phyloP scores from a whole-genome alignment of 1,140 invertebrate genomes.

The Anoplophora glabripennis region DNA sequence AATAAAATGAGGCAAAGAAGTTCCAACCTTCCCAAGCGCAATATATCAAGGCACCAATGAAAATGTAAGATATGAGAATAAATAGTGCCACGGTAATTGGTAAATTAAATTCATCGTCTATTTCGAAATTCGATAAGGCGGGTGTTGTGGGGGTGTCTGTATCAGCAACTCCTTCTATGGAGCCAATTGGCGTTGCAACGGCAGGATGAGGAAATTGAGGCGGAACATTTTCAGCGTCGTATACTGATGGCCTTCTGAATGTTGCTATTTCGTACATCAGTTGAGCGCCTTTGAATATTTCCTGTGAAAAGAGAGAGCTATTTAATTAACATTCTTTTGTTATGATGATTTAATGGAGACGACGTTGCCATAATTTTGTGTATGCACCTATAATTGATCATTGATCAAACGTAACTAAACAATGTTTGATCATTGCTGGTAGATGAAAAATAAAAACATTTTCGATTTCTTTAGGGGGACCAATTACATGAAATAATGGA shows the following conservation, averaged over 20 bases:
- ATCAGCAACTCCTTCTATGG: neutral
- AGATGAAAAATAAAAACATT: too few relatives aligned
- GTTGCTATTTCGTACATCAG: constrained; percentile 74
- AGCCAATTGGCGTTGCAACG: neutral
- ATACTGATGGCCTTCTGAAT: constrained; percentile 66
- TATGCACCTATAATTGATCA: too few relatives aligned
- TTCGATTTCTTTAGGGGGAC: too few relatives aligned
- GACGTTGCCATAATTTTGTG: too few relatives aligned
- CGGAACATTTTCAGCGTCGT: constrained; percentile 32
- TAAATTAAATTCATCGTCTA: constrained; percentile 92
- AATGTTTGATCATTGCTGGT: too few relatives aligned
- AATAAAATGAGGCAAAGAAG: constrained; percentile 89
- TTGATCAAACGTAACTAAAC: too few relatives aligned
- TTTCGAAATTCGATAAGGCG: constrained; percentile 62
- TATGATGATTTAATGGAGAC: too few relatives aligned
- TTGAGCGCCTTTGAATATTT: constrained; percentile 78
- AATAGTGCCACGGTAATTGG: constrained; percentile 82
- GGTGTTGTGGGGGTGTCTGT: constrained; percentile 65
- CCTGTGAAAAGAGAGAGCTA: constrained; percentile 52
- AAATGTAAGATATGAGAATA: constrained; percentile 80
- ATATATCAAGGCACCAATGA: constrained; percentile 77
- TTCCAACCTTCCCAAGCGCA: constrained; percentile 76
- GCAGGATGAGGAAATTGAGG: constrained; percentile 46
- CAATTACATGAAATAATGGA: too few relatives aligned
- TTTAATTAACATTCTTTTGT: neutral